phyloP scores from a whole-genome alignment of 2,113 vertebrate species.

The Xiphophorus couchianus region DNA sequence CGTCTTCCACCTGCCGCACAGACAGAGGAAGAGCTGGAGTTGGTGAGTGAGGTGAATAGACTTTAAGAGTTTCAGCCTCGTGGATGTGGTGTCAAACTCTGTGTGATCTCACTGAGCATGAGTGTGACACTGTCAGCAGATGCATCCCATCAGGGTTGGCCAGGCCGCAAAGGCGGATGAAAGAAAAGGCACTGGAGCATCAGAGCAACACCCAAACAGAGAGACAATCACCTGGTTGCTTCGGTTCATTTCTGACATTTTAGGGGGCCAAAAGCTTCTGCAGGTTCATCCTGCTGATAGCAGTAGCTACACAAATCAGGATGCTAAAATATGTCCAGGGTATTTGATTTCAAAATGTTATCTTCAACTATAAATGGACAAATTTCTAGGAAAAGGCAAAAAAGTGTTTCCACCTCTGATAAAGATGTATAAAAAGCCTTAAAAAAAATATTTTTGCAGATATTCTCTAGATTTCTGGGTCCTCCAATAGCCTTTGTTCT shows the following conservation, averaged over 20 bases:
- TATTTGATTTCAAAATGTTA: not conserved
- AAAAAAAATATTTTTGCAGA: too few species aligned
- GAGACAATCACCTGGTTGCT: slow-evolving; percentile 31
- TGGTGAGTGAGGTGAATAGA: slow-evolving; percentile 92
- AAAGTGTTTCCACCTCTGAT: not conserved
- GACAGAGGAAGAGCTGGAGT: slow-evolving; percentile 96
- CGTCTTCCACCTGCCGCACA: slow-evolving; percentile 69
- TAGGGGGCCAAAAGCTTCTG: not conserved
- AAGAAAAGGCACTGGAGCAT: slow-evolving; percentile 14
- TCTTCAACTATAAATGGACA: not conserved
- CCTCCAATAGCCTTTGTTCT: too few species aligned
- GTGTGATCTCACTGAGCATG: slow-evolving; percentile 65
- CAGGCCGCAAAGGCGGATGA: not conserved
- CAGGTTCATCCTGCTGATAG: not conserved
- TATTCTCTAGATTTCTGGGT: not conserved
- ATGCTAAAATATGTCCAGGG: not conserved
- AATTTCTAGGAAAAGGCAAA: not conserved
- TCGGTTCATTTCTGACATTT: slow-evolving; percentile 9
- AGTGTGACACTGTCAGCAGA: slow-evolving; percentile 35
- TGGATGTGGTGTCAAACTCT: slow-evolving; percentile 61
- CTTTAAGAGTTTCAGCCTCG: slow-evolving; percentile 51
- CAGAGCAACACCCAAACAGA: not conserved
- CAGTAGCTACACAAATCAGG: not conserved
- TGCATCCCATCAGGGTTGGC: slow-evolving; percentile 20
- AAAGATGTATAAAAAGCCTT: too few species aligned